These are phyloP conservation scores for Microtus ochrogaster DNA, from an alignment of 2,113 vertebrate species.

Conservation along the genomic window DNA sequence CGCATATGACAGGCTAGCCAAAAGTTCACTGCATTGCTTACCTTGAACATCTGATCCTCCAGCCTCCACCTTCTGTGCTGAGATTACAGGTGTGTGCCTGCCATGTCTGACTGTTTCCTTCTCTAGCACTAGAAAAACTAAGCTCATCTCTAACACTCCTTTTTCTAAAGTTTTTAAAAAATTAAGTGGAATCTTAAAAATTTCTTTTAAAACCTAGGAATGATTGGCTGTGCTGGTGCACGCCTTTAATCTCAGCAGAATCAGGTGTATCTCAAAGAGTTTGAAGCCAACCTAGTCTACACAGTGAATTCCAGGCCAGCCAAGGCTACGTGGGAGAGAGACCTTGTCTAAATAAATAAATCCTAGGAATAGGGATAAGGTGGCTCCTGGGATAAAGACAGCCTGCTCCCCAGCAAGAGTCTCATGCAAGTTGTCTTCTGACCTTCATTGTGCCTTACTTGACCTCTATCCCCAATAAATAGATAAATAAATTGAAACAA, in stretches of 20 bases:
- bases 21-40: background rate
- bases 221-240: background rate
- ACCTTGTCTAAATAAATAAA: background rate
- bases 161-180: constrained; percentile 27
- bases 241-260: background rate
- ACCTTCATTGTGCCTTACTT: background rate
- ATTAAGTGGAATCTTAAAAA: background rate
- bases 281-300: background rate
- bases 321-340: background rate
- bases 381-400: too few relatives aligned
- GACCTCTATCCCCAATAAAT: background rate
- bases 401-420: background rate
- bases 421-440: background rate
- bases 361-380: background rate
- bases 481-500: background rate
- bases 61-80: background rate
- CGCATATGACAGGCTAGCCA: background rate
- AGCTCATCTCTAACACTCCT: background rate
- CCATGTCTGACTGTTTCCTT: background rate
- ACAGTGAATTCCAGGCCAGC: background rate
- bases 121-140: background rate
- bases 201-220: background rate
- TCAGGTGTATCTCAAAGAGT: background rate
- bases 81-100: background rate
- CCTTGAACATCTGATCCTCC: background rate